Base-by-base conservation (phyloP, 2,888 invertebrate species). In the Cyaniris semiargus region DNA sequence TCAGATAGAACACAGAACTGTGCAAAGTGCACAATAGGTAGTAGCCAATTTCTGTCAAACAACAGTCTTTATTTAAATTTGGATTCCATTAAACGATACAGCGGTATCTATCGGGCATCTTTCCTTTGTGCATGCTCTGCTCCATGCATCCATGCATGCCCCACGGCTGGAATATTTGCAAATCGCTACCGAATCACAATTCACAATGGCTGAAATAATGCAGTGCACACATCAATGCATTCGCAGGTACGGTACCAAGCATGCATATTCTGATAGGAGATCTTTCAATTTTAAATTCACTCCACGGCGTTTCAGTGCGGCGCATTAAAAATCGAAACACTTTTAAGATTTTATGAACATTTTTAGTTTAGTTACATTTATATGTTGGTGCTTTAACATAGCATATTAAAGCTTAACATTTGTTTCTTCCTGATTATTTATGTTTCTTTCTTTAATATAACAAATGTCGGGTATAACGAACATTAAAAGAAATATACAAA, bases 401-500 rank as follows among this genome's bases (percentile, higher is more conserved):
- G 34, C 34, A 34, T 21, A 23, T 21, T 60, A 23, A 23, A 60
- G 21, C 3, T 10, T 21, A 60, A 60, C n/a, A 7, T 56, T 56
- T 56, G 7, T 8, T 58, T 0, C 8, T n/a, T n/a, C 3, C 10
- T 44, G 10, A 0, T 44, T 44, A 44, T 44, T 44, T 44, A 44
- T n/a, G 2, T 8, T 60, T 23, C 4, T 21, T 23, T 23, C 23
- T 60, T 27, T 21, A 27, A 66, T 66, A 31, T 27, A 66, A 31
- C 15, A 27, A 6, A 66, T 18, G 27, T 66, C 27, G 27, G 66
- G 27, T 31, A 66, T 27, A 27, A 15, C 27, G 27, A 66, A 66
- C 66, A 66, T 66, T 66, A 31, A 27, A 38, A 38, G 86, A 84
- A 88, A 85, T 91, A 91, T 90, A 89, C 89, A 87, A 88, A 85